These are phyloP conservation scores for Pavo muticus DNA, from an alignment of 2,113 vertebrate species.

Conservation along the genomic window DNA sequence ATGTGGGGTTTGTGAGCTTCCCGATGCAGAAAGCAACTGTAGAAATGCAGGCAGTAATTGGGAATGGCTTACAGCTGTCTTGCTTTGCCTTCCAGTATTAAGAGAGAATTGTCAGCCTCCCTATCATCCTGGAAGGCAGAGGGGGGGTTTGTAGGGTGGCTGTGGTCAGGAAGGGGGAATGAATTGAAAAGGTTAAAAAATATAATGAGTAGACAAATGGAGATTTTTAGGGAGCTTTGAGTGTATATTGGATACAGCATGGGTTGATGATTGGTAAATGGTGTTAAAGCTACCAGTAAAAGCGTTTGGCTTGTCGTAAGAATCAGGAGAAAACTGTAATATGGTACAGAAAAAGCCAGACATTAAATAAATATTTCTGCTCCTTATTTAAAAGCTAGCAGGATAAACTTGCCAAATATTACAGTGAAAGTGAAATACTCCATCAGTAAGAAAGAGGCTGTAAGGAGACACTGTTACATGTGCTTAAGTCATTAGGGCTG, in stretches of 20 bases:
- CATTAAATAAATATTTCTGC: background rate
- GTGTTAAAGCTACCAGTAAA: background rate
- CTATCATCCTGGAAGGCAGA: background rate
- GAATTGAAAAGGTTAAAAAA: background rate
- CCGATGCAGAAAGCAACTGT: background rate
- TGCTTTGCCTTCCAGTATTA: background rate
- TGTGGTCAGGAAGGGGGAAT: background rate
- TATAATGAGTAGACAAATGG: background rate
- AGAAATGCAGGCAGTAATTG: background rate
- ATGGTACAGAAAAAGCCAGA: background rate
- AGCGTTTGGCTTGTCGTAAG: background rate
- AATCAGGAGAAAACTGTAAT: background rate
- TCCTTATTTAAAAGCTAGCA: background rate
- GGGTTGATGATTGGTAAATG: background rate
- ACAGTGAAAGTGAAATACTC: background rate
- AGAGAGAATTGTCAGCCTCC: background rate
- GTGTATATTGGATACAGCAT: background rate
- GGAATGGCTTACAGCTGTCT: background rate
- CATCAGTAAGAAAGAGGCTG: background rate
- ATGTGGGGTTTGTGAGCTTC: background rate
- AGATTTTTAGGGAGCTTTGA: background rate
- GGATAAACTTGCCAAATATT: background rate
- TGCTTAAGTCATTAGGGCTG: conserved; percentile 46
- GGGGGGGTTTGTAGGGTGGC: background rate
- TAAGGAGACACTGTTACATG: background rate